phyloP scores from a whole-genome alignment of 2,113 vertebrate species.

The Nicator chloris region DNA sequence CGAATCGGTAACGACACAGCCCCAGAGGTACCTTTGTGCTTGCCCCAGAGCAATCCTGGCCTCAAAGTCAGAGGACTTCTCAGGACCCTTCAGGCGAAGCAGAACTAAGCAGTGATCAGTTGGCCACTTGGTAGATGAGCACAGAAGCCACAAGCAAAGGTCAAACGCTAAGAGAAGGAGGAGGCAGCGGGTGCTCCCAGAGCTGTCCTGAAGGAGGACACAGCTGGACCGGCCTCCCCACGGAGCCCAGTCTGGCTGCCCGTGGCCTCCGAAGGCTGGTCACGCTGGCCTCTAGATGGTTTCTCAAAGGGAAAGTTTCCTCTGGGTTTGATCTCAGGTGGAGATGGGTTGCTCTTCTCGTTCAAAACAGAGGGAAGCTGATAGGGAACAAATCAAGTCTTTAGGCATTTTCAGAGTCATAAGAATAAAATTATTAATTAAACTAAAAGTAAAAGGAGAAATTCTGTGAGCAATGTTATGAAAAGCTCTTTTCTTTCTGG shows the following conservation, averaged over 20 bases:
- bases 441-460: not conserved
- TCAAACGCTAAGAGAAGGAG: not conserved
- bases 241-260: rapidly evolving
- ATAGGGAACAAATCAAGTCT: not conserved
- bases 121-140: not conserved
- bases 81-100: not conserved
- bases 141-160: not conserved
- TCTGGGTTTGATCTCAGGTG: not conserved
- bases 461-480: not conserved
- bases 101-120: not conserved
- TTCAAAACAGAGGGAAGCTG: not conserved
- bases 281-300: not conserved
- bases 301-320: not conserved
- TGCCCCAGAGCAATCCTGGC: not conserved
- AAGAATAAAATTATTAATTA: not conserved
- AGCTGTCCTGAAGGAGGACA: not conserved
- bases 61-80: not conserved
- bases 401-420: not conserved
- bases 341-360: not conserved
- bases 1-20: too few species aligned
- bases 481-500: not conserved
- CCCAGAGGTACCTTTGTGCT: not conserved
- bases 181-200: not conserved
- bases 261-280: rapidly evolving
- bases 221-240: not conserved